These are phyloP conservation scores for Trichonephila inaurata DNA, from an alignment of 1,140 invertebrate species.

Conservation along the genomic window DNA sequence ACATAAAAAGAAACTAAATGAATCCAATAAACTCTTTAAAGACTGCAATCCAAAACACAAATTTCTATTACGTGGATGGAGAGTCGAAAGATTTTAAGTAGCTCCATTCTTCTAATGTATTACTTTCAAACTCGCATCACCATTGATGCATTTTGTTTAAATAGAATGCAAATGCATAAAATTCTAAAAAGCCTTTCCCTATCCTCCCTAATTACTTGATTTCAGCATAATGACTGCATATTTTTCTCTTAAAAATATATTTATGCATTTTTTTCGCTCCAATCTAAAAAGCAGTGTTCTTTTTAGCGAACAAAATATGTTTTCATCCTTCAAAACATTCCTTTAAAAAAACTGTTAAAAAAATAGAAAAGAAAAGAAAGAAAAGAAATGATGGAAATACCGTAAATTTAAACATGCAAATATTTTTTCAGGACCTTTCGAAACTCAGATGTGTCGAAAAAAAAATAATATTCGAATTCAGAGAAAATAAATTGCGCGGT, in stretches of 20 bases:
- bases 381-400: background rate
- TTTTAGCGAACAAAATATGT: conserved; percentile 1
- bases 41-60: background rate
- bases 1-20: background rate
- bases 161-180: conserved; percentile 4
- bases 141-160: background rate
- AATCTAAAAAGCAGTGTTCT: background rate
- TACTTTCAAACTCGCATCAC: background rate
- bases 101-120: background rate
- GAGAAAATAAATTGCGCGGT: conserved; percentile 26
- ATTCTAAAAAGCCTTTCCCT: background rate
- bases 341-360: too few relatives aligned
- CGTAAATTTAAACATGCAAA: background rate
- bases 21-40: background rate
- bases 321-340: background rate
- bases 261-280: background rate
- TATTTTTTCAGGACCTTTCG: background rate
- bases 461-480: conserved; percentile 32
- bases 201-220: background rate
- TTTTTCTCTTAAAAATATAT: conserved; percentile 1
- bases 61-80: background rate
- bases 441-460: background rate
- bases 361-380: background rate
- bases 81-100: background rate
- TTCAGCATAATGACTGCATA: background rate